phyloP scores from a whole-genome alignment of 2,113 vertebrate genomes.

The Platichthys flesus region DNA sequence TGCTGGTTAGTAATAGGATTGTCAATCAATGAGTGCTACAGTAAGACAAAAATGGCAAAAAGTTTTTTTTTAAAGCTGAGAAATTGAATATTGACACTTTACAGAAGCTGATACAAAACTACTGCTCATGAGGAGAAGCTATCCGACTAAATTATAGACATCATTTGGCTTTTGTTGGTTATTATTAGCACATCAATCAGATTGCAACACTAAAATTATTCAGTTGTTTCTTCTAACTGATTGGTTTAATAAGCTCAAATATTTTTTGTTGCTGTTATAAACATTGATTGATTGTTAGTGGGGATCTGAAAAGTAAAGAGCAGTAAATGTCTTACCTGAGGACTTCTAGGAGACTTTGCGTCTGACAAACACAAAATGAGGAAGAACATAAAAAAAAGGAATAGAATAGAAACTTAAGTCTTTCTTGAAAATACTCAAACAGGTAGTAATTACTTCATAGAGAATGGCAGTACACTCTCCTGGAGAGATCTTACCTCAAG shows the following conservation, averaged over 20 bases:
- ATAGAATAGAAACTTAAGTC: too few species aligned
- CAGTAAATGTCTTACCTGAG: constrained; percentile 63
- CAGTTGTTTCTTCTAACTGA: background rate
- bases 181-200: constrained; percentile 1
- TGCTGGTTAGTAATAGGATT: constrained; percentile 73
- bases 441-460: too few species aligned
- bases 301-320: background rate
- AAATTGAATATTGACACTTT: constrained; percentile 4
- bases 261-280: background rate
- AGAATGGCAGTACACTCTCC: too few species aligned
- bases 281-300: background rate
- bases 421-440: too few species aligned
- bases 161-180: background rate
- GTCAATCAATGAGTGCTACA: constrained; percentile 39
- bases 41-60: constrained; percentile 37
- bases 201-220: background rate
- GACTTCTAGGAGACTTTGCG: constrained; percentile 64
- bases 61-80: constrained; percentile 13
- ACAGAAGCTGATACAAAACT: constrained; percentile 8
- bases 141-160: too few species aligned
- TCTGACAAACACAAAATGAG: constrained; percentile 45
- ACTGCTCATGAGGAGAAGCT: background rate
- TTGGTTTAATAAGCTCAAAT: background rate
- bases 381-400: background rate
- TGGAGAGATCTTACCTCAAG: too few species aligned